Base-by-base conservation (phyloP, 2,888 invertebrate species). In the Hemistola chrysoprasaria region DNA sequence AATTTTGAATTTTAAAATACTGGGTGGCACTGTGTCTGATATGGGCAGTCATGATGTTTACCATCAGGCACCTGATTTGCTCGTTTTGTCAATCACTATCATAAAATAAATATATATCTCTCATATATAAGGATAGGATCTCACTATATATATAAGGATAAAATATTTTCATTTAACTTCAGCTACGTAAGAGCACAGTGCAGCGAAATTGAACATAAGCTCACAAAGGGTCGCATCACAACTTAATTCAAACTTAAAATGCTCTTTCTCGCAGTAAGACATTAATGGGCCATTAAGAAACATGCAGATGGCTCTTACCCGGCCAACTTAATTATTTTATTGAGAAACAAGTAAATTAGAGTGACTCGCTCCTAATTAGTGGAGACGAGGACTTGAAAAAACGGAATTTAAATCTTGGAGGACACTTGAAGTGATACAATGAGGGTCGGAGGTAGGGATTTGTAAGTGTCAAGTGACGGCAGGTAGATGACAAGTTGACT, bases 281-380 rank as follows among this genome's bases (percentile, higher is more conserved):
- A 37, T 37, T 43, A 43, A 43, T 43, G 42, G 42, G n/a, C 37
- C 25, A 43, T 43, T 43, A 42, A 38, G 37, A 8, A 33, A 33
- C 37, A 37, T 43, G 42, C 42, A 37, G 28, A 37, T 37, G 33
- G 16, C 16, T 16, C 16, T 16, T 16, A 4, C 16, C 16, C 16
- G 42, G 45, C 45, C 23, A 43, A 52, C 48, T 45, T 44, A 41
- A 55, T 57, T 51, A 57, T 52, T 53, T 53, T 49, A 50, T 53
- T 50, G 46, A 48, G 45, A 47, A 47, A 53, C 48, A 51, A 51
- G 51, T 50, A 40, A 52, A 53, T 52, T 49, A 52, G 32, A 41
- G 28, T 24, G 39, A 23, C 32, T 41, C 36, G 28, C 37, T 43
- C 37, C 47, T 57, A 55, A 57, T 57, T 54, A 54, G 54, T 44